Conservation (phyloP, 92 coral and sea anemone genomes). For the Epizoanthus scotinus region DNA sequence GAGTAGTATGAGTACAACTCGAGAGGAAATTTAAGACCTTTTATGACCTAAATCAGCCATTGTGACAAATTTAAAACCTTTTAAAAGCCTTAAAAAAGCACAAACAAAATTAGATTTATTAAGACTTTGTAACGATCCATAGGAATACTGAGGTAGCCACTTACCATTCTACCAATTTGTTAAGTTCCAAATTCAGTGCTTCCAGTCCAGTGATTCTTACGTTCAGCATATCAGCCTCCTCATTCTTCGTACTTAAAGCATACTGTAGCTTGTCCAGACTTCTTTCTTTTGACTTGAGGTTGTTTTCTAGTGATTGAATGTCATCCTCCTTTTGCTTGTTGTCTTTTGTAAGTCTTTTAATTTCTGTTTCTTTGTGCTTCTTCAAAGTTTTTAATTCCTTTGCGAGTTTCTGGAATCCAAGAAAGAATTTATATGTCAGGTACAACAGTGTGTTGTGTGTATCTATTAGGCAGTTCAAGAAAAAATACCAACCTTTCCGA, state of each 20-base stretch:
- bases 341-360: conserved; percentile 67
- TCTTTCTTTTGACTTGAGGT: conserved; percentile 53
- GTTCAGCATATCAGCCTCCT: conserved; percentile 45
- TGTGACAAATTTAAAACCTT: too few species aligned
- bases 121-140: too few species aligned
- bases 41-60: too few species aligned
- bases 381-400: conserved; percentile 73
- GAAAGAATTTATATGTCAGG: not conserved
- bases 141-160: not conserved
- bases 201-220: conserved; percentile 52
- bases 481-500: too few species aligned
- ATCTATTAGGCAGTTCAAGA: too few species aligned
- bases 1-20: too few species aligned
- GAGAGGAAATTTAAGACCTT: too few species aligned
- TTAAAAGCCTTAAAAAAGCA: too few species aligned
- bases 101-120: too few species aligned
- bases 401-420: conserved; percentile 54
- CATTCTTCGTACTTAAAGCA: conserved; percentile 44
- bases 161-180: conserved; percentile 18
- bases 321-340: conserved; percentile 72
- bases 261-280: conserved; percentile 50
- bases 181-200: conserved; percentile 19
- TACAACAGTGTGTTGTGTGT: too few species aligned
- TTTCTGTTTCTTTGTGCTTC: conserved; percentile 78
- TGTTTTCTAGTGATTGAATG: conserved; percentile 17